Conservation (phyloP, 2,888 invertebrate species). For the Ashinkailepas kermadecensis region DNA sequence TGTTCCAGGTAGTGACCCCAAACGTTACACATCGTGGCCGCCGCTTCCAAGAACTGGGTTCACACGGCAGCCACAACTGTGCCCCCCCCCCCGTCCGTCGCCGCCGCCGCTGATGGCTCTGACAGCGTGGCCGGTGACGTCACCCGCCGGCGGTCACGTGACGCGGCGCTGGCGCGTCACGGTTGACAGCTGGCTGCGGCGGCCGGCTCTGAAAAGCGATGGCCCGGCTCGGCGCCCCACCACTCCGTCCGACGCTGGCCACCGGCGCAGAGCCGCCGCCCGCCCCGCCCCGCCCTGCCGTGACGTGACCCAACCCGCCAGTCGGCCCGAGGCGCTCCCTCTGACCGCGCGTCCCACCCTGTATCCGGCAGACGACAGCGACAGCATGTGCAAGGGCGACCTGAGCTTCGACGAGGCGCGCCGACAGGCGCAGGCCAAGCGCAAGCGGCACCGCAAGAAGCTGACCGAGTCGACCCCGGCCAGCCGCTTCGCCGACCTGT, state of each 20-base stretch:
- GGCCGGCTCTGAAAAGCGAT: neutral
- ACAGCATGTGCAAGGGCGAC: conserved; percentile 18
- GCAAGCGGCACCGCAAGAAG: conserved; percentile 9
- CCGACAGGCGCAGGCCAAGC: conserved; percentile 14
- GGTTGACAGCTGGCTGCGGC: neutral
- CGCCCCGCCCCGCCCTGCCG: neutral
- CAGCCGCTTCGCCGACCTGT: conserved; percentile 57
- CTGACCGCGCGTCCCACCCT: neutral
- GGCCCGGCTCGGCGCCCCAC: neutral
- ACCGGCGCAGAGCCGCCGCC: neutral
- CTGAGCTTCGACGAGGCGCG: conserved; percentile 17
- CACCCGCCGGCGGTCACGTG: neutral
- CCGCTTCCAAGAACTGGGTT: too few relatives aligned
- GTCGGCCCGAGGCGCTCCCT: neutral
- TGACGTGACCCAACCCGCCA: neutral
- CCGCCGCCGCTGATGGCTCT: neutral
- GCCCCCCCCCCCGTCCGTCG: neutral
- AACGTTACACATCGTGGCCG: too few relatives aligned
- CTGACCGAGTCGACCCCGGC: neutral
- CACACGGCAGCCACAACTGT: too few relatives aligned
- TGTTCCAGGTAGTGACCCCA: neutral
- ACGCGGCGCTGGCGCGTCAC: neutral
- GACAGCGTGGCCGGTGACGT: neutral
- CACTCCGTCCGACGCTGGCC: neutral
- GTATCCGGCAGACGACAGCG: neutral